A percentile compares a stretch with the other conserved stretches of the same genome.
These are phyloP conservation scores for Rutilus rutilus DNA, from an alignment of 2,113 vertebrate species.

Conservation along the genomic window DNA sequence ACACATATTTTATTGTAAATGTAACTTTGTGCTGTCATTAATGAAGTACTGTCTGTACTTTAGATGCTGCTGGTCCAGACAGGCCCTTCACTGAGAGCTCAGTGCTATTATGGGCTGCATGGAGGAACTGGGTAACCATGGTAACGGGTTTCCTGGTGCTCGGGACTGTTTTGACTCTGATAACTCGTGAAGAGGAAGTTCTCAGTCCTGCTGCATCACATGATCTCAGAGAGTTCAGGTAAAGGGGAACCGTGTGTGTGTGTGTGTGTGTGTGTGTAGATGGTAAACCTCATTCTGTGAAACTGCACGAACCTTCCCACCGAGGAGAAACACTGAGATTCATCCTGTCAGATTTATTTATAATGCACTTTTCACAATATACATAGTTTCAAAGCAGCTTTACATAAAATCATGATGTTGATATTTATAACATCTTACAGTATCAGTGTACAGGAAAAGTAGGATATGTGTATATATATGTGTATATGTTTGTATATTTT, in stretches of 20 bases:
- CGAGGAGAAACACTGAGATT: neutral
- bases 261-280: neutral
- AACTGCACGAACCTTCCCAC: too few relatives aligned
- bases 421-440: too few relatives aligned
- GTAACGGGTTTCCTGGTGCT: neutral
- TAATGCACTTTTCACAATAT: neutral
- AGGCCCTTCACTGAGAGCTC: neutral
- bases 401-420: neutral
- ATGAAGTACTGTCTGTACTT: neutral
- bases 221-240: neutral
- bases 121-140: neutral
- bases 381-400: neutral
- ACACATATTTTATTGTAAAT: too few relatives aligned
- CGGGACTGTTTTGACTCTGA: neutral
- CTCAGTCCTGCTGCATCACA: neutral
- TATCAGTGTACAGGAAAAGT: too few relatives aligned
- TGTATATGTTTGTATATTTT: too few relatives aligned
- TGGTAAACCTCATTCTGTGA: neutral
- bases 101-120: neutral
- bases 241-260: neutral
- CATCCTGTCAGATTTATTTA: neutral
- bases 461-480: too few relatives aligned
- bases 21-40: neutral
- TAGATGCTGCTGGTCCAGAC: neutral
- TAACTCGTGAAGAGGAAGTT: neutral